Base-by-base conservation (phyloP, 2,888 invertebrate species). In the Synergus itoensis region DNA sequence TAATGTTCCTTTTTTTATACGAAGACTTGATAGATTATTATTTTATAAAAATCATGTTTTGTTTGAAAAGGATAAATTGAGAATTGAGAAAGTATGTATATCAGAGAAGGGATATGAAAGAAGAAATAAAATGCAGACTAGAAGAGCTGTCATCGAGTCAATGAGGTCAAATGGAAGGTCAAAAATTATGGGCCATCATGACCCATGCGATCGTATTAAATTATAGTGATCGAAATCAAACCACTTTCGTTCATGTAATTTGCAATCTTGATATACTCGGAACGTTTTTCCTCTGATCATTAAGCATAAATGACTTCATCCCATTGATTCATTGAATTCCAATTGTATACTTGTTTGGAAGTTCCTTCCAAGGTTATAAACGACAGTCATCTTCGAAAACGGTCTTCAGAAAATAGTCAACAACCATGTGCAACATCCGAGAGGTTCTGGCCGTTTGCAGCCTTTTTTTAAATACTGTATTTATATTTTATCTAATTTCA, bases 361-460 rank as follows among this genome's bases (percentile, higher is more conserved):
- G 40, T 65, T 16, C 57, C 53, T 36, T 53, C 11, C 28, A 53
- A 28, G 28, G 28, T 45, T 73, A 16, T 73, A 53, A 48, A 36
- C n/a, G 53, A 43, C 9, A 53, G 53, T 40, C 11, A 53, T 48
- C 3, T 12, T 16, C 11, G 28, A 28, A 73, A 53, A 57, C 53
- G 36, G 36, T 73, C 36, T 73, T 73, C 12, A 9, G n/a, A 28
- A 73, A 36, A 53, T 73, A 53, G 28, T 73, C 36, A 36, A 53
- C 28, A n/a, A 73, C 12, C 36, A 73, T 73, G 53, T 48, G 16
- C 73, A 73, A 53, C 28, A 18, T 73, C 11, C 53, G 53, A 36
- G 53, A n/a, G 14, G 4, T 16, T 28, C 28, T 73, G 11, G n/a
- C 53, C 11, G 36, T 53, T 53, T 73, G 9, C 48, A 53, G n/a